Evolutionary conservation across 2,797 vertebrate genomes (phyloP).

Genomic region (Ambastaia sidthimunki): DNA sequence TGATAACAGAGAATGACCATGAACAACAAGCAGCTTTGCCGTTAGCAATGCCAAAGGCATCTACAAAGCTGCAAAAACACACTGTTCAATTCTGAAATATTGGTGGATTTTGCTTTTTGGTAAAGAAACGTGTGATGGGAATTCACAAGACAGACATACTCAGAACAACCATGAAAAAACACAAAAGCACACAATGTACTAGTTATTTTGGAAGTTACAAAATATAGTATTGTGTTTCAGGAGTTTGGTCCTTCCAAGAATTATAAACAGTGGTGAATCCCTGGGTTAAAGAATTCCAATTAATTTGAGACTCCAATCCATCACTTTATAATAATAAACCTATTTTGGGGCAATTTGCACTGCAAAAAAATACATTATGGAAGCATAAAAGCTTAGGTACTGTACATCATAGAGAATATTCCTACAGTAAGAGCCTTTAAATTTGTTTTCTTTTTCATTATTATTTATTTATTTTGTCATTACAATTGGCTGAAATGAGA

Average conservation of each 20-base stretch:
- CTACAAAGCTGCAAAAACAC: neutral
- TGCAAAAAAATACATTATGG: neutral
- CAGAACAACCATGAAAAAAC: neutral
- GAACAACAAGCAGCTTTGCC: slow-evolving; percentile 30
- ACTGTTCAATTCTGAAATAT: neutral
- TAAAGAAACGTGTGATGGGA: slow-evolving; percentile 4
- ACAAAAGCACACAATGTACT: neutral
- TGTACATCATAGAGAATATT: neutral
- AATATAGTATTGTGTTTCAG: neutral
- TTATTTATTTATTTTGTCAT: neutral
- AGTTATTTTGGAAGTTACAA: slow-evolving; percentile 6
- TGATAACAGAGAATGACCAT: slow-evolving; percentile 25
- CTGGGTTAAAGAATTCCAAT: neutral
- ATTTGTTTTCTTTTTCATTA: neutral
- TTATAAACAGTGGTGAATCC: neutral
- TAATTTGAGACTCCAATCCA: neutral
- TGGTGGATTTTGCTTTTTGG: neutral
- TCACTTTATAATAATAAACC: slow-evolving; percentile 27
- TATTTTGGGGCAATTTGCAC: slow-evolving; percentile 19
- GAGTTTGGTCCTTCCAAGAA: slow-evolving; percentile 2
- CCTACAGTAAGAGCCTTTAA: neutral
- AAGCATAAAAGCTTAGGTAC: neutral
- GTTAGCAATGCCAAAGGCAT: slow-evolving; percentile 39
- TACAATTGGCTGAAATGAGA: neutral
- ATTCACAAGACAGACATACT: neutral